phyloP scores from a whole-genome alignment of 2,113 vertebrate species.

The Thomomys bottae region DNA sequence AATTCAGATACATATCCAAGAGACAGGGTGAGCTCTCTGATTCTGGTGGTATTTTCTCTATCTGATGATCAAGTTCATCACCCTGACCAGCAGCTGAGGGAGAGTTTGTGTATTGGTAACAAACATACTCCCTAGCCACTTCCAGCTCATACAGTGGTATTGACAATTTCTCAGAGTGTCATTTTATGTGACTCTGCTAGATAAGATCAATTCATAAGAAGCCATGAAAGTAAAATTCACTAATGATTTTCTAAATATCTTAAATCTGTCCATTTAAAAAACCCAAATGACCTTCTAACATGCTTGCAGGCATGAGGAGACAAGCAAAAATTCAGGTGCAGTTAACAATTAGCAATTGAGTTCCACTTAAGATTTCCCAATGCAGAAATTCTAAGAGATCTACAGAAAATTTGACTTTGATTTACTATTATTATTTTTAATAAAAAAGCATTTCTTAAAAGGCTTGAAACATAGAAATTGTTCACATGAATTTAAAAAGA shows the following conservation, averaged over 20 bases:
- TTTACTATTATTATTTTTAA: slow-evolving; percentile 54
- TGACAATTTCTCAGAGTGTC: background rate
- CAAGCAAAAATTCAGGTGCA: background rate
- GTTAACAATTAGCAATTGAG: background rate
- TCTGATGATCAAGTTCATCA: background rate
- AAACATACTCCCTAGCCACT: too few relatives aligned
- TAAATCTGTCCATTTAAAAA: background rate
- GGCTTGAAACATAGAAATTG: slow-evolving; percentile 73
- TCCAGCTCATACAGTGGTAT: background rate
- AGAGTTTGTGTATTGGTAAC: background rate
- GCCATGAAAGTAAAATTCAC: slow-evolving; percentile 4
- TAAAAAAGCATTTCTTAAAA: slow-evolving; percentile 72
- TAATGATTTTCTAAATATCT: slow-evolving; percentile 23
- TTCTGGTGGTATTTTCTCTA: background rate
- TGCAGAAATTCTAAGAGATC: background rate
- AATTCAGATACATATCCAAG: slow-evolving; percentile 45
- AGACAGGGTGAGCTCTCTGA: slow-evolving; percentile 24
- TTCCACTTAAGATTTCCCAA: background rate
- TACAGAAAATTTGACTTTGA: slow-evolving; percentile 80
- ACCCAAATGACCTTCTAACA: background rate
- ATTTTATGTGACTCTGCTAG: background rate
- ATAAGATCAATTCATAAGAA: slow-evolving; percentile 32
- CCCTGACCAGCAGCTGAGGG: background rate
- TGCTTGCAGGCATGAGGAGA: background rate
- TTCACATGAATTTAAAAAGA: slow-evolving; percentile 82